phyloP scores from a whole-genome alignment of 2,113 vertebrate genomes.

The Cnemophilus loriae region DNA sequence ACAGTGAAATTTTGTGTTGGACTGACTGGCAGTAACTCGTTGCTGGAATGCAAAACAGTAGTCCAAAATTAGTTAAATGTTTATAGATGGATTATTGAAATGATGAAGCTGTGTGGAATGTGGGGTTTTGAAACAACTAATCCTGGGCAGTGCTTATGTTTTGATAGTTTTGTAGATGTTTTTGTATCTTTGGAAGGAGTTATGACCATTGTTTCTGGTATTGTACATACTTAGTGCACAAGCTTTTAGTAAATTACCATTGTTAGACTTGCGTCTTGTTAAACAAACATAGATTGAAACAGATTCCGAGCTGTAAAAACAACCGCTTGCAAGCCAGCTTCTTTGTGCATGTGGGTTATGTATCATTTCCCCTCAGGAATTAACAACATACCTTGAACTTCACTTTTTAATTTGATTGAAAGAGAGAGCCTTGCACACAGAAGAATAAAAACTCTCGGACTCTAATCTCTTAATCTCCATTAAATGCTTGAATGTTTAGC shows the following conservation, averaged over 20 bases:
- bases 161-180: conserved; percentile 15
- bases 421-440: background rate
- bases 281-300: conserved; percentile 62
- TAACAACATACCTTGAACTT: conserved; percentile 37
- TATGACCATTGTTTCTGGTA: conserved; percentile 47
- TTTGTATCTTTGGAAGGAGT: conserved; percentile 42
- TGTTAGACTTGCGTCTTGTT: conserved; percentile 51
- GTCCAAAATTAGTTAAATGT: conserved; percentile 22
- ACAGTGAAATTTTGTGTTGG: background rate
- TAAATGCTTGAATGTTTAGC: conserved; percentile 30
- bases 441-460: background rate
- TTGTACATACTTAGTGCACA: conserved; percentile 17
- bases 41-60: conserved; percentile 13
- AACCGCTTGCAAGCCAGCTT: conserved; percentile 4
- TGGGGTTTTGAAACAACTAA: conserved; percentile 1
- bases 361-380: conserved; percentile 59
- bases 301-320: conserved; percentile 47
- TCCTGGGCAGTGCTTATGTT: conserved; percentile 16
- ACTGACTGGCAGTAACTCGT: background rate
- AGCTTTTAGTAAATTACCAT: conserved; percentile 58
- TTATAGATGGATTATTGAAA: conserved; percentile 28
- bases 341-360: conserved; percentile 40
- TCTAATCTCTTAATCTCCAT: conserved; percentile 48
- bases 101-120: conserved; percentile 41
- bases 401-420: conserved; percentile 31